Conservation (phyloP, 2,797 vertebrate species). For the Alectoris magna region DNA sequence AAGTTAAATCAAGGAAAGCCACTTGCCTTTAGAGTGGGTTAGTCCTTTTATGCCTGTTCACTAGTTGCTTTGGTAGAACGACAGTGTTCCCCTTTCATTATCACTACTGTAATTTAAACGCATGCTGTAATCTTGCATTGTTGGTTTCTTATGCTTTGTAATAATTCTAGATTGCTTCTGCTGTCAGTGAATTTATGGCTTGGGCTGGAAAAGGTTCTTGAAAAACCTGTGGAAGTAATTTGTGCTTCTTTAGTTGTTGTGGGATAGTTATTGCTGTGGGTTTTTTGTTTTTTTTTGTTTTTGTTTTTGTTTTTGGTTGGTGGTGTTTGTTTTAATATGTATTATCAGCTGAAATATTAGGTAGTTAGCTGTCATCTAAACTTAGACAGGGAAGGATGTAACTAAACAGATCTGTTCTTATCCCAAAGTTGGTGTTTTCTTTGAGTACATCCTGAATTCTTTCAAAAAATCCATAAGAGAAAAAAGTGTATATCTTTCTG, state of each 20-base stretch:
- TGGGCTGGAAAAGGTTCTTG: not conserved
- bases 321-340: not conserved
- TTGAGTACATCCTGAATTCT: not conserved
- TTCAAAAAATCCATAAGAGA: not conserved
- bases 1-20: slow-evolving; percentile 86
- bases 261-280: not conserved
- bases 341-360: rapidly evolving
- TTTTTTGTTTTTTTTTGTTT: not conserved
- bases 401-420: not conserved
- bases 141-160: not conserved
- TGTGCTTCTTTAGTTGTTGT: rapidly evolving
- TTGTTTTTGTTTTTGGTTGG: not conserved
- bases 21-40: slow-evolving; percentile 96
- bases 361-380: not conserved
- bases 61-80: slow-evolving; percentile 12
- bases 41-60: slow-evolving; percentile 75
- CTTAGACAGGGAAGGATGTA: not conserved
- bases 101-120: not conserved
- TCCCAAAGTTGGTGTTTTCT: not conserved
- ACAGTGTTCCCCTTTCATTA: not conserved
- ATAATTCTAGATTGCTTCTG: not conserved
- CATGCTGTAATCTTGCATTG: not conserved
- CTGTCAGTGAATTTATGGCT: not conserved
- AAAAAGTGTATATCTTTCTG: not conserved
- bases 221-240: not conserved